phyloP scores from a whole-genome alignment of 2,113 vertebrate genomes.

The Conger conger region DNA sequence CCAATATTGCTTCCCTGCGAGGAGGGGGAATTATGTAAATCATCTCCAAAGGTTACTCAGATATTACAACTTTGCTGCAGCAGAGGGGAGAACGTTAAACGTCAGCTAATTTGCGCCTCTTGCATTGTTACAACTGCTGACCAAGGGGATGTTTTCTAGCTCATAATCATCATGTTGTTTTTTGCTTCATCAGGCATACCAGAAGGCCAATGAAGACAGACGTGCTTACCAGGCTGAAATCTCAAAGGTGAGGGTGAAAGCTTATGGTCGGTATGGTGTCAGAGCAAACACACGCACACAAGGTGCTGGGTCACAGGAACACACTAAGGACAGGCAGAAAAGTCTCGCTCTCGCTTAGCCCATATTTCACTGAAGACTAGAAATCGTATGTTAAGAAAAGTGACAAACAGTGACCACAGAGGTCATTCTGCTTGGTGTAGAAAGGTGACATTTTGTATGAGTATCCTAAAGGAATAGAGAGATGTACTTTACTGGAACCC shows the following conservation, averaged over 20 bases:
- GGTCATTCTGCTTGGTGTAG: too few species aligned
- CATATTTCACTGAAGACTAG: too few species aligned
- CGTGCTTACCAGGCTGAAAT: slow-evolving; percentile 75
- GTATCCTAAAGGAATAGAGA: too few species aligned
- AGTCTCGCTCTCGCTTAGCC: too few species aligned
- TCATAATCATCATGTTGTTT: slow-evolving; percentile 34
- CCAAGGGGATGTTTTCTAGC: not conserved
- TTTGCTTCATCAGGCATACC: slow-evolving; percentile 70
- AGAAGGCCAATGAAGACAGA: slow-evolving; percentile 75
- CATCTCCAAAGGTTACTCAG: not conserved
- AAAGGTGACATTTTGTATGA: too few species aligned
- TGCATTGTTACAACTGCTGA: not conserved
- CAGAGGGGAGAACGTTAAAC: not conserved
- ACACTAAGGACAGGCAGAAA: too few species aligned
- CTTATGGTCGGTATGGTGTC: not conserved
- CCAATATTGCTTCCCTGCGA: not conserved
- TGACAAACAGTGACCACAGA: too few species aligned
- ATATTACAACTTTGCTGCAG: not conserved
- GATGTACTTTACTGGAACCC: too few species aligned
- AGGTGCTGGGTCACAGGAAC: too few species aligned
- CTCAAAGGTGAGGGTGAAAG: slow-evolving; percentile 69
- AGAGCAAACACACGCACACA: too few species aligned
- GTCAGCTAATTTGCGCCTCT: not conserved
- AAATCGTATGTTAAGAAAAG: too few species aligned
- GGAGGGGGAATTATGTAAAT: not conserved